A percentile compares a stretch with the other conserved stretches of the same genome.
Evolutionary conservation across 1,140 invertebrate genomes (phyloP).

Genomic region (Drosophila pachea): DNA sequence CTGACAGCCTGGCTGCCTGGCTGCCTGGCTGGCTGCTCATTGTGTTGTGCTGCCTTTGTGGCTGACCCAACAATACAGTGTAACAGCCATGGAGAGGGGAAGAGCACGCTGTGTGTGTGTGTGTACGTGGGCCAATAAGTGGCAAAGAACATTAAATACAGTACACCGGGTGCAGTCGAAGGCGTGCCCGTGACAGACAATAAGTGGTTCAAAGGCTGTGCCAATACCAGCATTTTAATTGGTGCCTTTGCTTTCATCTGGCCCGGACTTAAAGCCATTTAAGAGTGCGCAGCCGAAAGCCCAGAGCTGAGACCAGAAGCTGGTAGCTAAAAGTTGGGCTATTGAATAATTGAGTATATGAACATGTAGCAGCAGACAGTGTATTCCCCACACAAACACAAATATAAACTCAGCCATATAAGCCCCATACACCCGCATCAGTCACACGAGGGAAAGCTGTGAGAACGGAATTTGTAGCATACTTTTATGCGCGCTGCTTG

Average conservation of each 20-base stretch:
- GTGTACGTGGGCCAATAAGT: conserved; percentile 44
- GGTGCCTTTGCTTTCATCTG: conserved; percentile 25
- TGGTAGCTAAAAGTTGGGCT: conserved; percentile 41
- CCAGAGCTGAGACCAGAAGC: conserved; percentile 12
- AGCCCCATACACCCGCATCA: neutral
- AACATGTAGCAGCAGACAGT: conserved; percentile 60
- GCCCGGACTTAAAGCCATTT: conserved; percentile 54
- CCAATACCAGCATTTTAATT: conserved; percentile 63
- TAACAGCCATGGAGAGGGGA: neutral
- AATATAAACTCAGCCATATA: too few relatives aligned
- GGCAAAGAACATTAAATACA: conserved; percentile 62
- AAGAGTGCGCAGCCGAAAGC: conserved; percentile 12
- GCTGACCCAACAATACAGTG: conserved; percentile 27
- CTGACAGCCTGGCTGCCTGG: conserved; percentile 51
- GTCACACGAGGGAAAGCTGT: conserved; percentile 1
- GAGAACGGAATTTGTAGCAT: conserved; percentile 40
- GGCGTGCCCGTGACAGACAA: conserved; percentile 68
- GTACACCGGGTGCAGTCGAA: conserved; percentile 56
- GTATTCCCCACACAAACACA: conserved; percentile 52
- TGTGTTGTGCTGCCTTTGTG: conserved; percentile 47
- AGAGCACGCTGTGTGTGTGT: neutral
- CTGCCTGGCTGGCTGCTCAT: too few relatives aligned
- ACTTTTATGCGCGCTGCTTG: conserved; percentile 46
- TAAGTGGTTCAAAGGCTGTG: conserved; percentile 63
- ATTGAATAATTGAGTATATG: conserved; percentile 72